Conservation (phyloP, 2,113 vertebrate species). For the Cynopterus brachyotis region DNA sequence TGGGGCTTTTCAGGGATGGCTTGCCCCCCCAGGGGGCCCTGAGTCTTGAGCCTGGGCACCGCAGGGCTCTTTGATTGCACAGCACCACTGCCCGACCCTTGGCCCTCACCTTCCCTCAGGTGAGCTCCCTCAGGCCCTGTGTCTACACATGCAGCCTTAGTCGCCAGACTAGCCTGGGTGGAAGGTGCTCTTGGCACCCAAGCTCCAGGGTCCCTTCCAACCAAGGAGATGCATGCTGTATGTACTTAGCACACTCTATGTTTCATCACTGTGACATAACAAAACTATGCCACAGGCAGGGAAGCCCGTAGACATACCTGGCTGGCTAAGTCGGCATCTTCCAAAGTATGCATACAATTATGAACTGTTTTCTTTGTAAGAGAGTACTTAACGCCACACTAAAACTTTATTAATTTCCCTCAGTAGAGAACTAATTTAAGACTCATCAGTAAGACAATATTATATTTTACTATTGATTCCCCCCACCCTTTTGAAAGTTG, state of each 20-base stretch:
- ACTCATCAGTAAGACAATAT: conserved; percentile 88
- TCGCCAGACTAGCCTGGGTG: not conserved
- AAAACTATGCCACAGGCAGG: not conserved
- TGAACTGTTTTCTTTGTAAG: not conserved
- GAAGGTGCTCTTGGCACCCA: not conserved
- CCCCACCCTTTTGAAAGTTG: not conserved
- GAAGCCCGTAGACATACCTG: not conserved
- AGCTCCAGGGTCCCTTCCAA: not conserved
- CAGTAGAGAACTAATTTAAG: conserved; percentile 87
- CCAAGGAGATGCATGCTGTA: accelerated
- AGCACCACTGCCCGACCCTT: accelerated
- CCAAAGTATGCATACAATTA: not conserved
- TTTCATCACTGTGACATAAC: not conserved
- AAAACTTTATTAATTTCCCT: conserved; percentile 84
- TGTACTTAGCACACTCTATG: not conserved
- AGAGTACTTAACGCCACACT: conserved; percentile 65
- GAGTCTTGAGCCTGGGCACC: not conserved
- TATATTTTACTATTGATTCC: conserved; percentile 89
- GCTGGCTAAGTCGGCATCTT: not conserved
- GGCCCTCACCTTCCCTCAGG: not conserved
- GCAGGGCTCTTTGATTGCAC: accelerated
- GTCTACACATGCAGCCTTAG: accelerated
- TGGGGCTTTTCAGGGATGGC: not conserved
- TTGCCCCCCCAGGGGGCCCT: not conserved
- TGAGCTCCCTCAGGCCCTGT: not conserved